Evolutionary conservation across 53 echinoderm and acorn worm genomes (phyloP).

Genomic region (Echinarachnius parma): DNA sequence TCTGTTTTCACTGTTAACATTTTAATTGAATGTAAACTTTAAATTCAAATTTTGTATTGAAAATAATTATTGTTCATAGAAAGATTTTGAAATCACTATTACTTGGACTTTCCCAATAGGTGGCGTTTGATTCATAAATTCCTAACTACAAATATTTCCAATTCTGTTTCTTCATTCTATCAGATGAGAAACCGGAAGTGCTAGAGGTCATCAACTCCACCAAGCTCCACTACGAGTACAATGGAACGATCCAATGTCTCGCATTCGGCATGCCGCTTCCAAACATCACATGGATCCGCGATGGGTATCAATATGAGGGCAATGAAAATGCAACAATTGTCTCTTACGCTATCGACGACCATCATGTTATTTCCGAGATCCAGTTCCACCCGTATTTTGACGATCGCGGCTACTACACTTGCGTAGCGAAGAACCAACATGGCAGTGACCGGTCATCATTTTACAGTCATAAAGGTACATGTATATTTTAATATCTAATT

Average conservation of each 20-base stretch:
- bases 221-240: constrained; percentile 76
- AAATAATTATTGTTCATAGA: not conserved
- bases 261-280: constrained; percentile 83
- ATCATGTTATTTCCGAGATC: constrained; percentile 73
- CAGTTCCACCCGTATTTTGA: constrained; percentile 75
- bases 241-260: constrained; percentile 81
- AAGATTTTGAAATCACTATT: not conserved
- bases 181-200: constrained; percentile 79
- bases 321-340: constrained; percentile 71
- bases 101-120: too few species aligned
- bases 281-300: constrained; percentile 66
- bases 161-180: too few species aligned
- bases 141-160: not conserved
- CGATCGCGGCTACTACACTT: constrained; percentile 80
- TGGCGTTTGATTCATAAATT: too few species aligned
- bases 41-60: too few species aligned
- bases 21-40: too few species aligned
- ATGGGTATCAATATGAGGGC: constrained; percentile 60
- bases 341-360: constrained; percentile 64
- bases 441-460: constrained; percentile 61
- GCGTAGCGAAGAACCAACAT: constrained; percentile 65
- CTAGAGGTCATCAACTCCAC: constrained; percentile 72
- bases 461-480: constrained; percentile 75
- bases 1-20: too few species aligned
- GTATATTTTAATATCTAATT: not conserved